Evolutionary conservation across 2,113 vertebrate species (phyloP).

Genomic region (Dissostichus mawsoni): DNA sequence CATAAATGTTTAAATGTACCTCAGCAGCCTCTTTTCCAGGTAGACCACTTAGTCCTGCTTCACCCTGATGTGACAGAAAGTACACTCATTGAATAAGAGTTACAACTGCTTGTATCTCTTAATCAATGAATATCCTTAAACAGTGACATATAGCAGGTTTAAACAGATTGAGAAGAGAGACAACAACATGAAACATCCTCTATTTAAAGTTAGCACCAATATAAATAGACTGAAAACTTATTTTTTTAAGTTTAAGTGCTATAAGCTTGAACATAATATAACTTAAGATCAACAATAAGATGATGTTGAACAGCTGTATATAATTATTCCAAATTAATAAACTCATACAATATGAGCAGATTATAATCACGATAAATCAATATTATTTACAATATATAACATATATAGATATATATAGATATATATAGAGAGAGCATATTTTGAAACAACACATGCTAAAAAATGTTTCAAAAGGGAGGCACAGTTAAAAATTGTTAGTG

Average conservation of each 20-base stretch:
- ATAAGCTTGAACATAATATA: neutral
- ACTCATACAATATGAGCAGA: neutral
- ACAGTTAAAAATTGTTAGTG: neutral
- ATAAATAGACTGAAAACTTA: neutral
- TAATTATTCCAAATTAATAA: neutral
- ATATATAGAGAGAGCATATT: neutral
- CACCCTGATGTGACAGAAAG: slow-evolving; percentile 83
- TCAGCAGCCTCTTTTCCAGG: slow-evolving; percentile 88
- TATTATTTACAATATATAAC: neutral
- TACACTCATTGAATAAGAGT: neutral
- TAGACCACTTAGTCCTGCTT: slow-evolving; percentile 88
- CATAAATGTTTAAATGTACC: slow-evolving; percentile 77
- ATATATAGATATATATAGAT: no score
- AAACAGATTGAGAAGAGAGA: neutral
- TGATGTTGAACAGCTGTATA: neutral
- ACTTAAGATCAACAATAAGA: neutral
- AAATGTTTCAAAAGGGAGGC: neutral
- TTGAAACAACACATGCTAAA: neutral
- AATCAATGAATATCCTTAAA: neutral
- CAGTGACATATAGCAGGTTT: neutral
- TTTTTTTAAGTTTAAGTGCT: neutral
- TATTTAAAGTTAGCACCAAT: neutral
- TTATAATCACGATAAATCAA: neutral
- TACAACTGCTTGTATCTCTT: neutral
- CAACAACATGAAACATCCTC: neutral